These are phyloP conservation scores for Trichoplusia ni DNA, from an alignment of 1,140 invertebrate species.

Conservation along the genomic window DNA sequence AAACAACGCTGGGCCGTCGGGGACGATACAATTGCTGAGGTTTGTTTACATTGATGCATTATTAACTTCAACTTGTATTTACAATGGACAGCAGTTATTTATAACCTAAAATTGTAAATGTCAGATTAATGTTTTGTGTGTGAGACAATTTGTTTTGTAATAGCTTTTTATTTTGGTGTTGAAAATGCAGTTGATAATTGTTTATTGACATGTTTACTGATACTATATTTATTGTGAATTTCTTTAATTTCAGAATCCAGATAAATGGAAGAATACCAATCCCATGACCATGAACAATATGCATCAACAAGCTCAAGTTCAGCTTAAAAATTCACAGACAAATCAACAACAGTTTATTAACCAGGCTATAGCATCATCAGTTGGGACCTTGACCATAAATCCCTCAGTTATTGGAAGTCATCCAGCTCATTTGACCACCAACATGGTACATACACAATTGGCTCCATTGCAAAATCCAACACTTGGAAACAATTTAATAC, in stretches of 20 bases:
- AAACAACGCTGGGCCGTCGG: slow-evolving; percentile 90
- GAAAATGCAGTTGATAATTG: too few relatives aligned
- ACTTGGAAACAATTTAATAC: slow-evolving; percentile 71
- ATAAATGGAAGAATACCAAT: slow-evolving; percentile 86
- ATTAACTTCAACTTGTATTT: background rate
- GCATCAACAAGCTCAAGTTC: slow-evolving; percentile 64
- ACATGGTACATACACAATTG: slow-evolving; percentile 79
- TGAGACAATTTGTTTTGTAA: background rate
- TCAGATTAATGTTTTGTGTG: background rate
- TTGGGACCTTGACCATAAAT: slow-evolving; percentile 83
- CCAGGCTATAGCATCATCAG: slow-evolving; percentile 79
- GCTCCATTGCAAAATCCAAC: slow-evolving; percentile 76
- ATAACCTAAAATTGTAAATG: slow-evolving; percentile 58
- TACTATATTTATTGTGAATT: slow-evolving; percentile 28
- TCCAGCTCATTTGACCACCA: slow-evolving; percentile 71
- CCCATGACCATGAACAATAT: slow-evolving; percentile 76
- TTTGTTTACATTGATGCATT: slow-evolving; percentile 45
- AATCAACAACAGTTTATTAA: slow-evolving; percentile 82
- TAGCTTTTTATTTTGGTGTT: background rate
- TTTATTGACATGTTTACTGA: background rate
- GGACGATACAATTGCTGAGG: slow-evolving; percentile 91
- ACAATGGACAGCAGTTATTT: too few relatives aligned
- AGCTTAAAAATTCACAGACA: slow-evolving; percentile 81
- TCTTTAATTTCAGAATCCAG: slow-evolving; percentile 84
- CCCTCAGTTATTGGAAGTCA: slow-evolving; percentile 82